Percentiles rank a stretch among this genome's conserved stretches.
Conservation (phyloP, 2,888 invertebrate genomes). For the Trypoxylon attenuatum region DNA sequence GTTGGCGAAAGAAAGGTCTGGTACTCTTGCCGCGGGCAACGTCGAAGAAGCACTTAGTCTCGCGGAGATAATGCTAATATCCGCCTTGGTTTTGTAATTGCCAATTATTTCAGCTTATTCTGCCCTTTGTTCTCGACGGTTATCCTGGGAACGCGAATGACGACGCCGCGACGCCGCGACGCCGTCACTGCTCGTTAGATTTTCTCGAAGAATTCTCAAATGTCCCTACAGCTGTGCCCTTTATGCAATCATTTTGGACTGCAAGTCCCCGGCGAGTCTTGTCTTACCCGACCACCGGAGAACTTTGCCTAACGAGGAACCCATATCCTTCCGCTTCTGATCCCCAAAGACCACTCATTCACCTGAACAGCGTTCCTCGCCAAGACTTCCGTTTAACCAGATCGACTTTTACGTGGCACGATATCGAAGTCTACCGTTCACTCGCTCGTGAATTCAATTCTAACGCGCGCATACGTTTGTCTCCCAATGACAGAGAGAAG, state of each 20-base stretch:
- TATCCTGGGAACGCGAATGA: conserved; percentile 30
- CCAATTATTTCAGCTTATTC: conserved; percentile 66
- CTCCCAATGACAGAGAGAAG: background rate
- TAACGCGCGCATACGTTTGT: too few species aligned
- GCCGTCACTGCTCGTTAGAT: background rate
- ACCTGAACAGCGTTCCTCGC: too few species aligned
- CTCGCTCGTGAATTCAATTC: too few species aligned
- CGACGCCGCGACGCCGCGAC: conserved; percentile 9
- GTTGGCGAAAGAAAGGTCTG: conserved; percentile 37
- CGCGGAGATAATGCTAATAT: conserved; percentile 66
- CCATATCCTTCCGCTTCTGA: background rate
- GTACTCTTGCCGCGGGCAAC: conserved; percentile 17
- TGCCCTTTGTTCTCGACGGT: conserved; percentile 60
- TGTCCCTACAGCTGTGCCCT: conserved; percentile 37
- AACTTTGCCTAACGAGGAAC: conserved; percentile 37
- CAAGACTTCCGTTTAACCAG: too few species aligned
- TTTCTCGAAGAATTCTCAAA: conserved; percentile 50
- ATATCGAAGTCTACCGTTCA: too few species aligned
- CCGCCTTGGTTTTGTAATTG: conserved; percentile 65
- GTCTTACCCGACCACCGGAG: conserved; percentile 30
- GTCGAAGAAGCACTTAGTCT: conserved; percentile 21
- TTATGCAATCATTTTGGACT: conserved; percentile 46
- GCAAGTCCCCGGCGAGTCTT: conserved; percentile 28
- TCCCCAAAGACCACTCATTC: too few species aligned
- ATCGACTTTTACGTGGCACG: too few species aligned